Percentiles rank a stretch among this genome's conserved stretches.
These are phyloP conservation scores for Bombus superbus DNA, from an alignment of 1,140 invertebrate genomes.

Conservation along the genomic window DNA sequence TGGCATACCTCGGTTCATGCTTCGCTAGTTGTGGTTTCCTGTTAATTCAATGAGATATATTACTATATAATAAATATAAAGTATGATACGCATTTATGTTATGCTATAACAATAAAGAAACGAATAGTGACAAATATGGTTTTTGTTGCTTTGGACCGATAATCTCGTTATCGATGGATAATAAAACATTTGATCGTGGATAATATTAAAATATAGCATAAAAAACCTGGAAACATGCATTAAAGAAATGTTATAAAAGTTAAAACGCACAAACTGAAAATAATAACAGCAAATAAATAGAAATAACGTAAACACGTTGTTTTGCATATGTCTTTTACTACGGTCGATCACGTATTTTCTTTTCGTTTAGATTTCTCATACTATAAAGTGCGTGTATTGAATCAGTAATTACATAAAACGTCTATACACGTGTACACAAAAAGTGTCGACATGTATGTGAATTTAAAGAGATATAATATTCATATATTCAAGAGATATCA, in stretches of 20 bases:
- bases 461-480: neutral
- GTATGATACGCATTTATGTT: slow-evolving; percentile 76
- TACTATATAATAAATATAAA: slow-evolving; percentile 71
- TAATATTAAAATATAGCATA: slow-evolving; percentile 67
- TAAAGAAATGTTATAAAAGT: slow-evolving; percentile 74
- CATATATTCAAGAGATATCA: neutral
- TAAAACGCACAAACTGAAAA: slow-evolving; percentile 69
- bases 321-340: slow-evolving; percentile 8
- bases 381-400: slow-evolving; percentile 30
- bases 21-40: slow-evolving; percentile 81
- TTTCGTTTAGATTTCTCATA: slow-evolving; percentile 24
- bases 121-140: slow-evolving; percentile 55
- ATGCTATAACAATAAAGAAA: slow-evolving; percentile 72
- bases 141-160: neutral
- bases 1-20: slow-evolving; percentile 82
- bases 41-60: slow-evolving; percentile 82
- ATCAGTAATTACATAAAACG: too few relatives aligned
- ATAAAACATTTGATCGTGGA: slow-evolving; percentile 64
- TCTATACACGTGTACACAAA: too few relatives aligned
- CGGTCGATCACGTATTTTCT: slow-evolving; percentile 47
- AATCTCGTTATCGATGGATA: slow-evolving; percentile 48
- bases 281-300: slow-evolving; percentile 67
- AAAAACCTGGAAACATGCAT: slow-evolving; percentile 82
- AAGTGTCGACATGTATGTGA: too few relatives aligned
- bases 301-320: slow-evolving; percentile 29